phyloP scores from a whole-genome alignment of 2,797 vertebrate genomes.

The Microcaecilia unicolor region DNA sequence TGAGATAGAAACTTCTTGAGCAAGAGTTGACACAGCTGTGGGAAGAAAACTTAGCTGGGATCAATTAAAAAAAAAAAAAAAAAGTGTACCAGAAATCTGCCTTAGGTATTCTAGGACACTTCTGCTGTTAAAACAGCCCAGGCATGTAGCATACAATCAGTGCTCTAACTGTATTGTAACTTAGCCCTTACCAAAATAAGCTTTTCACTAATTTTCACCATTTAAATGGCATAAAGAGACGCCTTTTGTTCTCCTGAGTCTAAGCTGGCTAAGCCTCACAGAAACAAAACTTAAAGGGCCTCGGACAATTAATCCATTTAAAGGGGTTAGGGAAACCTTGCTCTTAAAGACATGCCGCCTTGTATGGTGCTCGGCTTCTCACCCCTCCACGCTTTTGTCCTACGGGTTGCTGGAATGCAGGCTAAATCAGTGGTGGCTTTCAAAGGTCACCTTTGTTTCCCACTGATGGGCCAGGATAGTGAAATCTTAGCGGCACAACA shows the following conservation, averaged over 20 bases:
- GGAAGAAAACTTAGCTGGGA: slow-evolving; percentile 30
- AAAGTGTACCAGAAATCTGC: slow-evolving; percentile 25
- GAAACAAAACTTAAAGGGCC: slow-evolving; percentile 25
- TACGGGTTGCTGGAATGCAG: not conserved
- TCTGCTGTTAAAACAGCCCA: slow-evolving; percentile 26
- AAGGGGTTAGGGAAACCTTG: slow-evolving; percentile 25
- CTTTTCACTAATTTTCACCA: slow-evolving; percentile 35
- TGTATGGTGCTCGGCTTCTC: slow-evolving; percentile 1
- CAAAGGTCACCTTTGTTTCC: slow-evolving; percentile 19
- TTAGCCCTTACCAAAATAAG: slow-evolving; percentile 35
- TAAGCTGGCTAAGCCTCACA: slow-evolving; percentile 30
- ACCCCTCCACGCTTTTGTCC: too few relatives aligned
- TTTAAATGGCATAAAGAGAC: slow-evolving; percentile 33
- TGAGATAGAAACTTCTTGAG: slow-evolving; percentile 27
- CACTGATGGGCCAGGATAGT: not conserved
- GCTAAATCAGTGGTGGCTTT: not conserved
- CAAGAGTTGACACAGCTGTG: slow-evolving; percentile 54
- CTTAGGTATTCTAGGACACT: slow-evolving; percentile 27
- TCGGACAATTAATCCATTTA: slow-evolving; percentile 35
- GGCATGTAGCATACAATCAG: not conserved
- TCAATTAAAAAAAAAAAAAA: slow-evolving; percentile 35
- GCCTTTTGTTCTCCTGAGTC: slow-evolving; percentile 35
- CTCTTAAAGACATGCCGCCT: slow-evolving; percentile 5
- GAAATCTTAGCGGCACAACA: slow-evolving; percentile 14
- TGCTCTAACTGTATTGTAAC: slow-evolving; percentile 27